Evolutionary conservation across 2,888 invertebrate species (phyloP), one percentile per base, ranked within the genome.

Genomic region (Melieria crassipennis): DNA sequence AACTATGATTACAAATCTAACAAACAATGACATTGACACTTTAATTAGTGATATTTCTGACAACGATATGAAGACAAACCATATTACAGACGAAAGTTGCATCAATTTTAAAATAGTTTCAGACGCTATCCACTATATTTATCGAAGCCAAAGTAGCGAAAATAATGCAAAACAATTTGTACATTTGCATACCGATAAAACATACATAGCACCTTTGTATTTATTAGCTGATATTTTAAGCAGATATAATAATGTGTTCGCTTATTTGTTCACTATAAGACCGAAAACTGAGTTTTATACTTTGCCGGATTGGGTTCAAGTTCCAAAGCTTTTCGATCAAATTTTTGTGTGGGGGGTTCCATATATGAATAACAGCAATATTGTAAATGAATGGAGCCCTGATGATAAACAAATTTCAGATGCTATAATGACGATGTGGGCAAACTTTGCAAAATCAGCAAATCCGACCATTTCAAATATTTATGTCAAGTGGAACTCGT

Each of bases 281-380:
- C 92, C 93, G 0, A 90, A 90, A 78, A 92, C 93, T 0, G 87
- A 88, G 63, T 88, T 89, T 61, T 90, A 90, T 47, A 91, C 91
- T 65, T 88, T 94, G 45, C 92, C 94, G 0, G 90, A 90, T 61
- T 94, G 94, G 94, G 90, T 93, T 0, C 90, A 91, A 16, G 94
- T 94, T 0, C 94, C 94, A 1, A 94, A 94, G 83, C 91, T 93
- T 84, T 94, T 91, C 77, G 95, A 95, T 84, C 88, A 94, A 75
- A 92, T 94, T 64, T 94, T 93, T 82, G 90, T 93, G 6, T 94
- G 94, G 89, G 95, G 95, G 0, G 88, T 94, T 79, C 94, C 95
- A 0, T 91, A 93, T 83, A 90, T 92, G 89, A 89, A 89, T 6
- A 85, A 89, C 52, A 88, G 90, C 3, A 88, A 89, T 75, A 89